Evolutionary conservation across 2,888 invertebrate species (phyloP).

Genomic region (Thysanoteuthis rhombus): DNA sequence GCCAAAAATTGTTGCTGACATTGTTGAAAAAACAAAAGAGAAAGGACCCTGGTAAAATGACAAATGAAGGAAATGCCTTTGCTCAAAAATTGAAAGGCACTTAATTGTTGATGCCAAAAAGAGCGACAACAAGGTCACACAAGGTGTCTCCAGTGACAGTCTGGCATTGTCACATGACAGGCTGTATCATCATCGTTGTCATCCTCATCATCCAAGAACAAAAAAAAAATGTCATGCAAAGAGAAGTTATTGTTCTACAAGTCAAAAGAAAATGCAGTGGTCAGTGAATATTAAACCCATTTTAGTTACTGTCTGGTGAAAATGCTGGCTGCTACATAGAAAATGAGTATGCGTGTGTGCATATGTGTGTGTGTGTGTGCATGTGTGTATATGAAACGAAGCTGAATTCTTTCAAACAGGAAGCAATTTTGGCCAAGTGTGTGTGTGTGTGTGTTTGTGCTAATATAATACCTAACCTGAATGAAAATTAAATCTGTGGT

Average conservation of each 20-base stretch:
- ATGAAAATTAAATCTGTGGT: too few species aligned
- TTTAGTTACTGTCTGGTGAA: background rate
- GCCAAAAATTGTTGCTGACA: background rate
- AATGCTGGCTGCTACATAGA: background rate
- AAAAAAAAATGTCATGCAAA: background rate
- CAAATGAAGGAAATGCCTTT: background rate
- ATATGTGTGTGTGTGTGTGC: background rate
- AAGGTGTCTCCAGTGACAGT: background rate
- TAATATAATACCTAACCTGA: too few species aligned
- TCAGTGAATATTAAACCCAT: background rate
- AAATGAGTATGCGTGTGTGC: background rate
- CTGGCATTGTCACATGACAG: background rate
- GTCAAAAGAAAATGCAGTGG: background rate
- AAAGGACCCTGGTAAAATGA: background rate
- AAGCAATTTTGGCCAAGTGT: background rate
- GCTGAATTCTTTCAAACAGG: background rate
- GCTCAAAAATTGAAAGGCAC: background rate
- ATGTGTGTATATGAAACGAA: background rate
- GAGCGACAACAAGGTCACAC: background rate
- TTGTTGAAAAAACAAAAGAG: background rate
- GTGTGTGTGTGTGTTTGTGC: too few species aligned
- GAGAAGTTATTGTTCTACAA: background rate
- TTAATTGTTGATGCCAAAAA: background rate
- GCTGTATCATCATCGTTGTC: background rate
- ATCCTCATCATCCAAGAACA: background rate